Evolutionary conservation across 2,113 vertebrate genomes (phyloP).

Genomic region (Poeciliopsis retropinna): DNA sequence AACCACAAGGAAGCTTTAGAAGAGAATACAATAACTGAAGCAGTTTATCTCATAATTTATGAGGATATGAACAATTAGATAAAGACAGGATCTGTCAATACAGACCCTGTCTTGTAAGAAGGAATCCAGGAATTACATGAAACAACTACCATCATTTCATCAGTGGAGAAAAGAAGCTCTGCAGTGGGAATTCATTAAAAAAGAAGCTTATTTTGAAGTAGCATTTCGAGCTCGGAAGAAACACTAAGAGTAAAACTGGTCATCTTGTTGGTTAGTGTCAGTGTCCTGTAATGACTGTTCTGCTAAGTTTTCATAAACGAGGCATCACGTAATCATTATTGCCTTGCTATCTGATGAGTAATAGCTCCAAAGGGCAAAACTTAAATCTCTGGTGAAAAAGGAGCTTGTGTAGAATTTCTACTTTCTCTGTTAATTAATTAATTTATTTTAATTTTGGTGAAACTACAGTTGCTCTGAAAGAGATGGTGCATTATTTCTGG

Average conservation of each 20-base stretch:
- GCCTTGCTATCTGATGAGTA: constrained; percentile 51
- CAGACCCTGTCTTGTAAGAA: neutral
- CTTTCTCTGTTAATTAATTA: neutral
- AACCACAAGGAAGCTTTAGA: neutral
- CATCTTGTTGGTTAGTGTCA: constrained; percentile 10
- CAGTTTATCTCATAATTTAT: neutral
- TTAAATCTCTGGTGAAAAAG: constrained; percentile 3
- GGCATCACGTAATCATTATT: constrained; percentile 52
- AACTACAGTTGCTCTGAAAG: too few relatives aligned
- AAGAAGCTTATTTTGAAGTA: neutral
- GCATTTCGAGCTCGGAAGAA: neutral
- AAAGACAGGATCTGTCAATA: neutral
- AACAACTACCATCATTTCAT: neutral
- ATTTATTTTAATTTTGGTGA: neutral
- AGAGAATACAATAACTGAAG: neutral
- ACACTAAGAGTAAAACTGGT: constrained; percentile 4
- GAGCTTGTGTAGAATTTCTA: neutral
- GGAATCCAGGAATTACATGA: neutral
- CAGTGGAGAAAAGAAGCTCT: neutral
- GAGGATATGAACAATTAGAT: neutral
- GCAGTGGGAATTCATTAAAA: neutral
- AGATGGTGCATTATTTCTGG: neutral
- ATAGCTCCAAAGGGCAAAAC: constrained; percentile 63
- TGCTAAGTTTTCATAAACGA: constrained; percentile 37
- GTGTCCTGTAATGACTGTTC: neutral